phyloP scores from a whole-genome alignment of 2,888 invertebrate species.

The Heliconius sara region DNA sequence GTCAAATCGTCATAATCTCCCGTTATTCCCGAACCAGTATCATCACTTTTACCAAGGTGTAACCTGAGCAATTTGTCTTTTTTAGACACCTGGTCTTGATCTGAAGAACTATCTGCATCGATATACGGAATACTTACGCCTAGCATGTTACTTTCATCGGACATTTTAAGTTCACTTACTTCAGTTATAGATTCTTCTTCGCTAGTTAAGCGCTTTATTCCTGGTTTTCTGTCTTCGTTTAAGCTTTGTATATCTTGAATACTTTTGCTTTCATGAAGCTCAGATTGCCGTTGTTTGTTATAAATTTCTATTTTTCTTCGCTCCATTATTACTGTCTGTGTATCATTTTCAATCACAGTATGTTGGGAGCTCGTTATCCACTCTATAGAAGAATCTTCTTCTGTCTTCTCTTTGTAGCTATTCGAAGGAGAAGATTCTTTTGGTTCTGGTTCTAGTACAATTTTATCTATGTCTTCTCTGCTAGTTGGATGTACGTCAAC shows the following conservation, averaged over 20 bases:
- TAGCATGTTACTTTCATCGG: constrained; percentile 78
- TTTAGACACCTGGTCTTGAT: constrained; percentile 72
- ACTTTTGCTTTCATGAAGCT: constrained; percentile 72
- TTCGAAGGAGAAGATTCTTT: constrained; percentile 70
- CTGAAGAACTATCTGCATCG: constrained; percentile 81
- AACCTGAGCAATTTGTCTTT: constrained; percentile 61
- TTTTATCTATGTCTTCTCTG: constrained; percentile 58
- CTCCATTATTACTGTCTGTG: constrained; percentile 85
- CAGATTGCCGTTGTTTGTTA: constrained; percentile 82
- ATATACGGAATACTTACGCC: constrained; percentile 81
- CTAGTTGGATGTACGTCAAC: constrained; percentile 77
- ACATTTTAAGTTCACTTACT: constrained; percentile 85
- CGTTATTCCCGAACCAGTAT: constrained; percentile 87
- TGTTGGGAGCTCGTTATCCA: constrained; percentile 77
- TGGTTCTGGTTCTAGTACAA: constrained; percentile 53
- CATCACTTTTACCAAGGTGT: constrained; percentile 85
- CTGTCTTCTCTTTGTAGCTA: constrained; percentile 75
- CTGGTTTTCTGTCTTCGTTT: constrained; percentile 72
- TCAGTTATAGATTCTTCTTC: constrained; percentile 88
- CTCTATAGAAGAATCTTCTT: constrained; percentile 79
- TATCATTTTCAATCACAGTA: constrained; percentile 81
- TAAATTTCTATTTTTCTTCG: constrained; percentile 85
- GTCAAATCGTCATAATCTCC: constrained; percentile 87
- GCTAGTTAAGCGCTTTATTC: constrained; percentile 82
- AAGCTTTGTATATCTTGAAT: constrained; percentile 69